Conservation (phyloP, 2,888 invertebrate species). For the Craniophora ligustri region DNA sequence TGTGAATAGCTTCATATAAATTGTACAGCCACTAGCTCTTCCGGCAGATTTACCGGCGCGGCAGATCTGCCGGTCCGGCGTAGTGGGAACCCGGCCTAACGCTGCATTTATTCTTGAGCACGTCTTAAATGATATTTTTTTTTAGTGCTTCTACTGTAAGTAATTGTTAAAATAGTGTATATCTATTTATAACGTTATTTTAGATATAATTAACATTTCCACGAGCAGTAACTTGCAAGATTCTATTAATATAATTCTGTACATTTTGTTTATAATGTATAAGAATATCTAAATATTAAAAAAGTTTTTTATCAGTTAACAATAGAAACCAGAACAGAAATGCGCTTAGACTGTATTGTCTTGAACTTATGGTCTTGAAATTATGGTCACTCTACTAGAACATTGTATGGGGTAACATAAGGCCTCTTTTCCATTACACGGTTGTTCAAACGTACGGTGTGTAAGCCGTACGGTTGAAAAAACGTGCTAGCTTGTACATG, state of each 20-base stretch:
- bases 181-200: constrained; percentile 32
- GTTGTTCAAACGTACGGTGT: constrained; percentile 27
- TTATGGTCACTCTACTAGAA: constrained; percentile 30
- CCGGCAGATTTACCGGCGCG: too few relatives aligned
- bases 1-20: too few relatives aligned
- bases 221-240: constrained; percentile 33
- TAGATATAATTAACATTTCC: constrained; percentile 38
- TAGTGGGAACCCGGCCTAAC: too few relatives aligned
- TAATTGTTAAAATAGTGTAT: constrained; percentile 34
- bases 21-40: too few relatives aligned
- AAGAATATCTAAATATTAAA: constrained; percentile 30
- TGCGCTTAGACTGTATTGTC: constrained; percentile 30
- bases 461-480: constrained; percentile 29
- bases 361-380: constrained; percentile 13
- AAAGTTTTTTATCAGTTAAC: constrained; percentile 24
- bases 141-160: constrained; percentile 34
- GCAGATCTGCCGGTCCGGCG: too few relatives aligned
- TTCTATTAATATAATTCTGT: constrained; percentile 23
- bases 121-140: constrained; percentile 34
- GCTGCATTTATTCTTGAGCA: constrained; percentile 38
- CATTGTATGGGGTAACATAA: constrained; percentile 28
- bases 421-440: constrained; percentile 17
- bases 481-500: constrained; percentile 33
- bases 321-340: constrained; percentile 16
- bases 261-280: constrained; percentile 33